Evolutionary conservation across 92 coral and sea anemone species (phyloP), one percentile per base, ranked within the genome.

Genomic region (Palythoa heliodiscus): DNA sequence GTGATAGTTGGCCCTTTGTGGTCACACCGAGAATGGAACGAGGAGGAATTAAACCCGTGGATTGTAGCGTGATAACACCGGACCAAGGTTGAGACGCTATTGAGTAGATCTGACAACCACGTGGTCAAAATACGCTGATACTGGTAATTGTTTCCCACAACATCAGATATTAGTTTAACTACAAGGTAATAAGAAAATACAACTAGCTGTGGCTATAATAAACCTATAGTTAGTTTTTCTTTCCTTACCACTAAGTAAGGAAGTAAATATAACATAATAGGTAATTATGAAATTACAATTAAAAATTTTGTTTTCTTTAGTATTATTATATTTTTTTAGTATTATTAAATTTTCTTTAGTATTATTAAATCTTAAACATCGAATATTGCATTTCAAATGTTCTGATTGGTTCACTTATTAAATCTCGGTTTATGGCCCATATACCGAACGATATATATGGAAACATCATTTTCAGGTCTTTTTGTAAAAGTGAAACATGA

Each of bases 11-110:
- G 81, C 9, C 81, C 81, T 16, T 29, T 76, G 37, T 76, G 40
- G 35, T 76, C 81, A 37, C 81, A 76, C 63, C 81, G 81, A 53
- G 81, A 76, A 53, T 76, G 81, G 67, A 76, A 76, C 23, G 66
- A 39, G 25, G 53, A 2, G 2, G 81, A 57, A 54, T 11, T 76
- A 20, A 15, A 53, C 11, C 81, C 67, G 47, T 76, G 81, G 14
- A 11, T 14, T 7, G 48, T 29, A 16, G 81, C 47, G 68, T n/a
- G 81, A 17, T 76, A 76, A 17, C 81, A 76, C n/a, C 68, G 25
- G 16, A 76, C 68, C 81, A 67, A 76, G 47, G 81, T n/a, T 0
- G 81, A 76, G 1, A 76, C 67, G 15, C 81, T 76, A 23, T 23
- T 22, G 1, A 16, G 12, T 7, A 23, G 17, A 19, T 76, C 81